These are phyloP conservation scores for Chorisops tibialis DNA, from an alignment of 2,888 invertebrate species.

Conservation along the genomic window DNA sequence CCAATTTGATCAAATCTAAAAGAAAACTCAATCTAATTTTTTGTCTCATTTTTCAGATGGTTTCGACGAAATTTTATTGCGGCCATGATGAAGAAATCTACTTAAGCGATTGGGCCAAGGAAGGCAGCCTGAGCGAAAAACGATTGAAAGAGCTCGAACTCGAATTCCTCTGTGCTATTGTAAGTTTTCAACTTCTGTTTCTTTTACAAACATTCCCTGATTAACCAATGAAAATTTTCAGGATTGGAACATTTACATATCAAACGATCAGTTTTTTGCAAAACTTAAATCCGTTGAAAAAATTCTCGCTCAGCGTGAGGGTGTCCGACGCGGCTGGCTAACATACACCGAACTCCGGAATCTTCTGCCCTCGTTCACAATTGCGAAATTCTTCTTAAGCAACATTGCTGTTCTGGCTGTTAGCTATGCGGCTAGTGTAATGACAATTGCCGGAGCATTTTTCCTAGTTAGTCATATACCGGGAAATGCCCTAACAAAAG, in stretches of 20 bases:
- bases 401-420: slow-evolving; percentile 47
- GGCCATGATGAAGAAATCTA: slow-evolving; percentile 89
- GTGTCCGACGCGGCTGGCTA: slow-evolving; percentile 70
- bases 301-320: slow-evolving; percentile 70
- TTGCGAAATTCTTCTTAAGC: slow-evolving; percentile 46
- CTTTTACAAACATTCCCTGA: not conserved
- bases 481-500: slow-evolving; percentile 50
- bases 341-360: slow-evolving; percentile 75
- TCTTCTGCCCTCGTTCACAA: slow-evolving; percentile 46
- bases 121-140: slow-evolving; percentile 69
- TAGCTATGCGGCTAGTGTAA: slow-evolving; percentile 50
- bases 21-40: slow-evolving; percentile 18
- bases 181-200: slow-evolving; percentile 53
- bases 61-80: slow-evolving; percentile 93
- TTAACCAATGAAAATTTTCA: too few relatives aligned
- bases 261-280: slow-evolving; percentile 69
- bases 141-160: slow-evolving; percentile 80
- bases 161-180: slow-evolving; percentile 86
- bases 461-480: slow-evolving; percentile 56
- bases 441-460: slow-evolving; percentile 52
- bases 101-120: slow-evolving; percentile 89
- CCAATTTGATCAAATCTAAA: too few relatives aligned
- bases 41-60: slow-evolving; percentile 64
- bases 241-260: slow-evolving; percentile 86
- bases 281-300: slow-evolving; percentile 68